These are phyloP conservation scores for Betta splendens DNA, from an alignment of 2,797 vertebrate genomes.

Conservation along the genomic window DNA sequence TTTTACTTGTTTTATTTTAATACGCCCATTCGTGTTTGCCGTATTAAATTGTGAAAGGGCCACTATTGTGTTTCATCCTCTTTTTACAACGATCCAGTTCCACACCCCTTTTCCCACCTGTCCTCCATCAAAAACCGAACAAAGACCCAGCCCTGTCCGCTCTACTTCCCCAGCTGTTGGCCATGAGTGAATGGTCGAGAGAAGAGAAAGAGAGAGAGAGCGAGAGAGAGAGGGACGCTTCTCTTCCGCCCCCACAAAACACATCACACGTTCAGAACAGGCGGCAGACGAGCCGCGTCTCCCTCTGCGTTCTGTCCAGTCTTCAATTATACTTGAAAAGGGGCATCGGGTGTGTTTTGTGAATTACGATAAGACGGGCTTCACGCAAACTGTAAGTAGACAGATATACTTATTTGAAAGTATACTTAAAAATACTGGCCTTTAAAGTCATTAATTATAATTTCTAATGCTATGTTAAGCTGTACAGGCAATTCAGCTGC, in stretches of 20 bases:
- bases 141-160: slow-evolving; percentile 55
- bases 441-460: no score
- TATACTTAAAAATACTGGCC: no score
- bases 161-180: slow-evolving; percentile 72
- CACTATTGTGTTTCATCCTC: no score
- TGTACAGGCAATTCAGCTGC: no score
- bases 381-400: slow-evolving; percentile 41
- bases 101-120: slow-evolving; percentile 58
- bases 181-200: slow-evolving; percentile 27
- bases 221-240: slow-evolving; percentile 25
- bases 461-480: no score
- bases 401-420: neutral
- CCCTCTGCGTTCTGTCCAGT: slow-evolving; percentile 17
- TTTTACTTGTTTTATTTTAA: no score
- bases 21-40: no score
- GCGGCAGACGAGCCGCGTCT: slow-evolving; percentile 51
- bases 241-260: slow-evolving; percentile 53
- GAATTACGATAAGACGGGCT: neutral
- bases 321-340: no score
- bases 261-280: slow-evolving; percentile 54
- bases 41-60: neutral
- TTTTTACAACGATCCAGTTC: no score
- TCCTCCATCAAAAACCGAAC: slow-evolving; percentile 50
- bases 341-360: neutral
- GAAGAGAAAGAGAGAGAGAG: slow-evolving; percentile 6